These are phyloP conservation scores for Solenopsis fugax DNA, from an alignment of 1,140 invertebrate genomes.

Conservation along the genomic window DNA sequence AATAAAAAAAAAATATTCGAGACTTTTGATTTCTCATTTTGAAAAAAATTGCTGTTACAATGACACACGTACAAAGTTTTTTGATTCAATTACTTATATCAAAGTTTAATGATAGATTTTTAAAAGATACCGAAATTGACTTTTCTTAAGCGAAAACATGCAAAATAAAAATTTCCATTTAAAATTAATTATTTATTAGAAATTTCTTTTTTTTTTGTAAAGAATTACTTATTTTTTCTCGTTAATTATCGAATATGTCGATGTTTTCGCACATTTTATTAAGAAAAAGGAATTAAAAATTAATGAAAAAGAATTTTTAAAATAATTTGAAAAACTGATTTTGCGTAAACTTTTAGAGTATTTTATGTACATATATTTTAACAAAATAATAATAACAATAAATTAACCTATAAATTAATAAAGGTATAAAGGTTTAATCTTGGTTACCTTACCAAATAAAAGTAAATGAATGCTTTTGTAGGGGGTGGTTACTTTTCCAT, in stretches of 20 bases:
- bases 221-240: neutral
- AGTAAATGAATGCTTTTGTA: constrained; percentile 17
- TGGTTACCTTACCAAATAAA: constrained; percentile 64
- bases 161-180: neutral
- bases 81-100: neutral
- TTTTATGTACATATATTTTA: neutral
- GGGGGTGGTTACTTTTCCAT: constrained; percentile 66
- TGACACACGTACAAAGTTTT: neutral
- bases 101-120: constrained; percentile 8
- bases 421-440: constrained; percentile 79
- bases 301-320: neutral
- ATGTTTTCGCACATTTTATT: neutral
- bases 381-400: constrained; percentile 72
- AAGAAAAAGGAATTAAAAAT: neutral
- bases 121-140: neutral
- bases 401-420: constrained; percentile 78
- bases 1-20: constrained; percentile 6
- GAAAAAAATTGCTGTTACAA: neutral
- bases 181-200: constrained; percentile 11
- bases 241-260: neutral
- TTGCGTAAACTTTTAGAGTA: neutral
- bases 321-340: neutral
- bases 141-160: neutral
- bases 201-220: neutral
- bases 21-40: neutral